Evolutionary conservation across 2,113 vertebrate genomes (phyloP).

Genomic region (Sterrhoptilus dennistouni): DNA sequence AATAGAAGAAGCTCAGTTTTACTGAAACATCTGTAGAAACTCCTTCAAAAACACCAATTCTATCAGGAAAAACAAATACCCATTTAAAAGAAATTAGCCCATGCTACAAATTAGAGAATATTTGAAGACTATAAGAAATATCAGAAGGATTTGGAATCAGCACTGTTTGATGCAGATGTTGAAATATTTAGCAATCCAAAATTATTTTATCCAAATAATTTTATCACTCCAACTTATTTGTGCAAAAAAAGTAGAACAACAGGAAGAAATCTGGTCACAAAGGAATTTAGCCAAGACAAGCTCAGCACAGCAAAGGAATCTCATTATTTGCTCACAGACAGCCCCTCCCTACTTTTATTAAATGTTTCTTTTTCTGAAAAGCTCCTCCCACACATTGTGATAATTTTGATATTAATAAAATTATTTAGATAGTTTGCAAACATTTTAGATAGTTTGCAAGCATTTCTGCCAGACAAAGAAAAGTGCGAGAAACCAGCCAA

Average conservation of each 20-base stretch:
- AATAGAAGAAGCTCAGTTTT: not conserved
- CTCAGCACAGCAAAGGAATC: not conserved
- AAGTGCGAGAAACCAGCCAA: not conserved
- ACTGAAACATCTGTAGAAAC: not conserved
- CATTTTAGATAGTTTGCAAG: not conserved
- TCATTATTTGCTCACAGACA: not conserved
- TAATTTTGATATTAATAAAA: not conserved
- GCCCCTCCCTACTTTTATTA: not conserved
- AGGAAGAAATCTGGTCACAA: not conserved
- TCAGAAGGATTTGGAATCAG: not conserved
- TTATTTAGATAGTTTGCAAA: not conserved
- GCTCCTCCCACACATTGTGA: not conserved
- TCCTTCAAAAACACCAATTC: not conserved
- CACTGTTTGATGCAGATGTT: not conserved
- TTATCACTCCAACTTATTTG: not conserved
- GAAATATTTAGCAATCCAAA: not conserved
- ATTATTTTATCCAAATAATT: not conserved
- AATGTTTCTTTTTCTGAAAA: not conserved
- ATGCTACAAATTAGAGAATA: not conserved
- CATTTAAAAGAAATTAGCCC: not conserved
- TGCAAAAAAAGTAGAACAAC: not conserved
- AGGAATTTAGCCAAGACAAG: not conserved
- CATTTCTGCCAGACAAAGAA: not conserved
- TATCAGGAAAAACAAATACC: not conserved
- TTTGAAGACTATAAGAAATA: not conserved